Base-by-base conservation (phyloP, 92 coral and sea anemone genomes). In the Muricea muricata region DNA sequence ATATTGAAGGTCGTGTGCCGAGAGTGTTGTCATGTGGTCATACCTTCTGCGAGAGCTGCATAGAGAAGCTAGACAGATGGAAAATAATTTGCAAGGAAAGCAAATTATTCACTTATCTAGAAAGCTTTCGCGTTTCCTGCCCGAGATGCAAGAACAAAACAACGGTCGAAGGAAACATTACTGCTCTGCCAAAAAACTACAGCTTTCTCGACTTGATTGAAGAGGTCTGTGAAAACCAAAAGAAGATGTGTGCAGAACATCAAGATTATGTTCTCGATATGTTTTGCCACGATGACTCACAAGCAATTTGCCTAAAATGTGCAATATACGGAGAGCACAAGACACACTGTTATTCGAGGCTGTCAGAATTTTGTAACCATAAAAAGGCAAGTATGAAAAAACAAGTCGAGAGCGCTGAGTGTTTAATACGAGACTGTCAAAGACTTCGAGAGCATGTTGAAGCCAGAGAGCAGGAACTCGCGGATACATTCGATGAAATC, bases 261-360 rank as follows among this genome's bases (percentile, higher is more conserved):
- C 75, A 47, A 11, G 42, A 68, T 29, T 68, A 68, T 34, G 47
- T 68, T 7, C 47, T 32, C 4, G 75, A 68, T 25, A 32, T 32
- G 46, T 68, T 68, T 34, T 68, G 75, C 47, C 75, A 68, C 75
- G 47, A 32, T 13, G 75, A 68, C 1, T 47, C 21, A 4, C 26
- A 68, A 33, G 75, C 75, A 2, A 25, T 68, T 12, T 68, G 75
- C 42, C 37, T 68, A 34, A 31, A 68, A 15, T 68, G 75, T 68
- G 42, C 46, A 9, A 25, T 68, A 2, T 68, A 68, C 37, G 75
- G 75, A 0, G 0, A 68, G 31, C 75, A 68, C 47, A 32, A 68
- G 17, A 13, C 75, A 1, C 75, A 68, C 14, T 9, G 9, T 10
- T 40, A 15, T 11, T 32, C 75, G 3, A 34, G 29, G 30, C 23